These are phyloP conservation scores for Selene dorsalis DNA, from an alignment of 2,797 vertebrate genomes.

Conservation along the genomic window DNA sequence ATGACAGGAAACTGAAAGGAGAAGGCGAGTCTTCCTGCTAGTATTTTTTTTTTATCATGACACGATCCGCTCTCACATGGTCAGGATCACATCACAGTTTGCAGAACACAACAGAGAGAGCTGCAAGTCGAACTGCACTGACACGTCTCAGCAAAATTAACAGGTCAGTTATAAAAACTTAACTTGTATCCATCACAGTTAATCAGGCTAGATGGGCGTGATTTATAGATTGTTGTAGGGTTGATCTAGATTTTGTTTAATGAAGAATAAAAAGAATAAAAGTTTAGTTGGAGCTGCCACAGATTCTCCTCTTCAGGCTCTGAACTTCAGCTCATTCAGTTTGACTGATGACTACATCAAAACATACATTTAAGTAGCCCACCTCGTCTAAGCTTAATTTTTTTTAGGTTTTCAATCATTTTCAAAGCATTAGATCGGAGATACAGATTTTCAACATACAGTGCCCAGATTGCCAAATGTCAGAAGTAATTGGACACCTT, in stretches of 20 bases:
- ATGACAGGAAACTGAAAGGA: slow-evolving; percentile 76
- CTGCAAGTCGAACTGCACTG: neutral
- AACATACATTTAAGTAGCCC: no score
- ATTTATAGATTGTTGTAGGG: neutral
- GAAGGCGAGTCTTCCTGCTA: slow-evolving; percentile 66
- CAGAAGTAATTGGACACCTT: no score
- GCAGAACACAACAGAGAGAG: neutral
- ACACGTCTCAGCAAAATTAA: neutral
- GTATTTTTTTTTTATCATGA: neutral
- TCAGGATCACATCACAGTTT: neutral
- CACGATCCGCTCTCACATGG: neutral
- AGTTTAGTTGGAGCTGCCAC: neutral
- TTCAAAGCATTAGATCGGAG: neutral
- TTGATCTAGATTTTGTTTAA: neutral
- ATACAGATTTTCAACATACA: neutral
- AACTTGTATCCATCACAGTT: neutral
- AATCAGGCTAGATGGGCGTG: neutral
- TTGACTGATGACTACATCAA: neutral
- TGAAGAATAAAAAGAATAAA: no score
- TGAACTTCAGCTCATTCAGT: neutral
- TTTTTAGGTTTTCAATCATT: neutral
- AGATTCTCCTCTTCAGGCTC: neutral
- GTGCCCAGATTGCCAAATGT: neutral
- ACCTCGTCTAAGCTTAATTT: neutral
- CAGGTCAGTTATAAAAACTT: slow-evolving; percentile 54